A percentile compares a stretch with the other conserved stretches of the same genome.
Conservation (phyloP, 1,140 invertebrate species). For the Saccostrea cuccullata region DNA sequence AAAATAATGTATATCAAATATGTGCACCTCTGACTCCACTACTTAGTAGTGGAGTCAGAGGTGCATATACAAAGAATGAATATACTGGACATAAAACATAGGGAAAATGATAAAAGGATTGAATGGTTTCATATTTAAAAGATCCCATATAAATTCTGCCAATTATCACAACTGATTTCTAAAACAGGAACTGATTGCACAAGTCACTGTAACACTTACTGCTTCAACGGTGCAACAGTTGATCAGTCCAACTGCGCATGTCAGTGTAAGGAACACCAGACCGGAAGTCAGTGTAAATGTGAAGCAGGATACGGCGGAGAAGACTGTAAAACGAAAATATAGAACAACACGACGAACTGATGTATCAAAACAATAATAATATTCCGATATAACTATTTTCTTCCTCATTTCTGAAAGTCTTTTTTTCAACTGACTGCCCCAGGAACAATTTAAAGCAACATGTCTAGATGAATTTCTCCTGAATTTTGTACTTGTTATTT, state of each 20-base stretch:
- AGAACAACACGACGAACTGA: too few species aligned
- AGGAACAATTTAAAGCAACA: too few species aligned
- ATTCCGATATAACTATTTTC: too few species aligned
- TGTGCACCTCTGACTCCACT: not conserved
- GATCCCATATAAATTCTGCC: not conserved
- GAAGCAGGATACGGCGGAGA: slow-evolving; percentile 13
- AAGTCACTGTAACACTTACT: slow-evolving; percentile 42
- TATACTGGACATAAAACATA: not conserved
- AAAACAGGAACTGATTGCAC: not conserved
- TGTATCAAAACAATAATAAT: too few species aligned
- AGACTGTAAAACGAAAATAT: slow-evolving; percentile 3
- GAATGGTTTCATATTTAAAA: too few species aligned
- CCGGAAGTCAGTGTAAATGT: slow-evolving; percentile 37
- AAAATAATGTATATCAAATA: not conserved
- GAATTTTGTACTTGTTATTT: too few species aligned
- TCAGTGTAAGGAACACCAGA: slow-evolving; percentile 39
- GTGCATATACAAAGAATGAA: not conserved
- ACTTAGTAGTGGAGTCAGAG: too few species aligned
- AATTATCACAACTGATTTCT: not conserved
- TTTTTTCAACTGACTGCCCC: too few species aligned
- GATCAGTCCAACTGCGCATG: slow-evolving; percentile 41
- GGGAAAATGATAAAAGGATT: too few species aligned
- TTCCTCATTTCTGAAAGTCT: too few species aligned
- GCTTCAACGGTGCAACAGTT: slow-evolving; percentile 43
- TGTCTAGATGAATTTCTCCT: too few species aligned